These are phyloP conservation scores for Neodiprion pinetum DNA, from an alignment of 1,140 invertebrate species.

Conservation along the genomic window DNA sequence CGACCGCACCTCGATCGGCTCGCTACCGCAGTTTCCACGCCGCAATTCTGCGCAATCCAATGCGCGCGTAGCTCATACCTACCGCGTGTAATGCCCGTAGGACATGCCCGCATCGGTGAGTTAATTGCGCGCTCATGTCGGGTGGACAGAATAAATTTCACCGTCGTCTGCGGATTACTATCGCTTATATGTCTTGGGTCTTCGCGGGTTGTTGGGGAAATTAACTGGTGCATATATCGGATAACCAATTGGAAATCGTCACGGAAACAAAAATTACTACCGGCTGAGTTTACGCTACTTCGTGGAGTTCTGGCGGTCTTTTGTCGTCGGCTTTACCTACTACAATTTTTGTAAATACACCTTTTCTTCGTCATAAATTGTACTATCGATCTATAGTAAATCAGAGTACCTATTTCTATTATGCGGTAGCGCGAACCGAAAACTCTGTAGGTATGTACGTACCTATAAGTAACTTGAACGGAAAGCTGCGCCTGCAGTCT, in stretches of 20 bases:
- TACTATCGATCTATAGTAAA: no score
- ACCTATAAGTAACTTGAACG: no score
- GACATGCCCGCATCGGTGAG: conserved; percentile 1
- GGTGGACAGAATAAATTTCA: not conserved
- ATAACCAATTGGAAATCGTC: no score
- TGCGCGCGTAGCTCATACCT: not conserved
- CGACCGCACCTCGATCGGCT: not conserved
- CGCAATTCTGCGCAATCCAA: not conserved
- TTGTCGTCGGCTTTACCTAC: not conserved
- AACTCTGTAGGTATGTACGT: no score
- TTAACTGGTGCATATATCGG: conserved; percentile 7
- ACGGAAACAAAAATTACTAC: no score
- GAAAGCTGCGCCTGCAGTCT: no score
- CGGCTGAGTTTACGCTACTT: not conserved
- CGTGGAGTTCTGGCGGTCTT: not conserved
- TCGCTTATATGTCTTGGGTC: not conserved
- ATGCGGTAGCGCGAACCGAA: no score
- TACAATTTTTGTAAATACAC: no score
- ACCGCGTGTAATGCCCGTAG: conserved; percentile 6
- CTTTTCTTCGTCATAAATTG: no score
- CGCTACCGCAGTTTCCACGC: not conserved
- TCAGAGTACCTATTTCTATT: no score
- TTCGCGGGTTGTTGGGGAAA: not conserved
- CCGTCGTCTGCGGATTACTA: not conserved
- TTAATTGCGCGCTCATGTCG: not conserved